These are phyloP conservation scores for Gasterosteus aculeatus DNA, from an alignment of 2,113 vertebrate genomes.

Conservation along the genomic window DNA sequence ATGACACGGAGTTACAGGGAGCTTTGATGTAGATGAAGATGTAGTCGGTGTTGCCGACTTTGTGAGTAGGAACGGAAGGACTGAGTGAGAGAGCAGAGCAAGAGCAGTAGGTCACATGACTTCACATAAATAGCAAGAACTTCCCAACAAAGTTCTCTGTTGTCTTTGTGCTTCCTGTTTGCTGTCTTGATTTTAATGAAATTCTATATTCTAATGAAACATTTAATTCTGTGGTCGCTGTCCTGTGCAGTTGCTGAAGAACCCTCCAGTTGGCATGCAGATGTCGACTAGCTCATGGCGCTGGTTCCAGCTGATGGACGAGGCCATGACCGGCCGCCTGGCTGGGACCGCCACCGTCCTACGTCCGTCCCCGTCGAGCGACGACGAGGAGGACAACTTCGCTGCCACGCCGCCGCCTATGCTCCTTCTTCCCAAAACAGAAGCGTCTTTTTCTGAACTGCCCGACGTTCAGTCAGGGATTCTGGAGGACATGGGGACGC, in stretches of 20 bases:
- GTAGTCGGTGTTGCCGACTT: too few species aligned
- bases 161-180: neutral
- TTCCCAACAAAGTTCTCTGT: too few species aligned
- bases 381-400: neutral
- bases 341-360: slow-evolving; percentile 35
- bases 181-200: neutral
- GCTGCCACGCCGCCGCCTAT: neutral
- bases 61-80: too few species aligned
- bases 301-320: slow-evolving; percentile 74
- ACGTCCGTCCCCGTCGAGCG: slow-evolving; percentile 25
- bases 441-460: neutral
- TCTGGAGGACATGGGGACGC: neutral
- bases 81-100: too few species aligned
- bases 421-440: neutral
- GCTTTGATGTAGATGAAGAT: too few species aligned
- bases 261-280: slow-evolving; percentile 57
- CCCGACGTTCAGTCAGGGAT: neutral
- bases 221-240: neutral
- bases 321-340: slow-evolving; percentile 61
- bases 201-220: neutral
- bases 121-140: too few species aligned
- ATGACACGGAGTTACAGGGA: too few species aligned
- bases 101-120: too few species aligned
- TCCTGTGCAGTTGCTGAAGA: slow-evolving; percentile 62
- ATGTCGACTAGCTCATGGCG: slow-evolving; percentile 62